phyloP scores from a whole-genome alignment of 2,888 invertebrate species.

The Pyrrhosoma nymphula region DNA sequence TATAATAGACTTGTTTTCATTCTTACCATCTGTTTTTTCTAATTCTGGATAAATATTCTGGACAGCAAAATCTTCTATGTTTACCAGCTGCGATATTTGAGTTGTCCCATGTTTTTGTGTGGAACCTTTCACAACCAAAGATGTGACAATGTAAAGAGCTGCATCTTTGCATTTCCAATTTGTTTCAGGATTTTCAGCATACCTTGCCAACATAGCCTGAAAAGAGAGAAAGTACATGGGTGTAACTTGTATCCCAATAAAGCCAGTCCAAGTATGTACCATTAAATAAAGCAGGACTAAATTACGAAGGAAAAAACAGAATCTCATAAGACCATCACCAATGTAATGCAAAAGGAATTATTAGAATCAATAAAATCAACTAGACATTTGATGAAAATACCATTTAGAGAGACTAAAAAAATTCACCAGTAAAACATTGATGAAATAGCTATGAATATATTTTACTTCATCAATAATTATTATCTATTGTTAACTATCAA shows the following conservation, averaged over 20 bases:
- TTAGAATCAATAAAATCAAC: too few relatives aligned
- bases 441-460: too few relatives aligned
- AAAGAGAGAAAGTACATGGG: conserved; percentile 61
- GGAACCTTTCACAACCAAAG: conserved; percentile 93
- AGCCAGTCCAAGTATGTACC: neutral
- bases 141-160: conserved; percentile 97
- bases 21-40: conserved; percentile 84
- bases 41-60: conserved; percentile 93
- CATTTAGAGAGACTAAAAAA: too few relatives aligned
- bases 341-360: too few relatives aligned
- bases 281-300: neutral
- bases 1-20: neutral
- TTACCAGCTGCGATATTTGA: conserved; percentile 92
- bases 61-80: conserved; percentile 93
- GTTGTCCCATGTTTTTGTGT: conserved; percentile 96
- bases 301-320: neutral
- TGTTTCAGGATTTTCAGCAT: conserved; percentile 85
- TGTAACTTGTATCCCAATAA: conserved; percentile 61
- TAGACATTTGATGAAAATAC: too few relatives aligned
- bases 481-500: too few relatives aligned
- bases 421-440: too few relatives aligned
- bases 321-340: too few relatives aligned
- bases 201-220: conserved; percentile 88
- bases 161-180: conserved; percentile 98
- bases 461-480: too few relatives aligned